Evolutionary conservation across 2,888 invertebrate genomes (phyloP).

Genomic region (Eupeodes latifasciatus): DNA sequence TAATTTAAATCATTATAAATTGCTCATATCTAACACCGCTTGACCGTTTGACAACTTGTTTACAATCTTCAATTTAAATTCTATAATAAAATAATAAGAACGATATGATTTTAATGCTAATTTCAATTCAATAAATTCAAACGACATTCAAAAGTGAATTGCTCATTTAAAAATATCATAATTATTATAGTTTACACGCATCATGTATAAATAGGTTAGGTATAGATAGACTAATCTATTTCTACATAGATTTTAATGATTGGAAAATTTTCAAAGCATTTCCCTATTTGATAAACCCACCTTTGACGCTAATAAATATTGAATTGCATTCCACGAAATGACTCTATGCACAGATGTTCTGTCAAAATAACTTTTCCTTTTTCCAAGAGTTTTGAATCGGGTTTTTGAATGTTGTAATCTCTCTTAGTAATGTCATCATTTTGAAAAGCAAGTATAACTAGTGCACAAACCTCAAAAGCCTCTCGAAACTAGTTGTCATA

Average conservation of each 20-base stretch:
- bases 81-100: slow-evolving; percentile 14
- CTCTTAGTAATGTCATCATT: slow-evolving; percentile 68
- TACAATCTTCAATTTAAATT: background rate
- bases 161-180: too few relatives aligned
- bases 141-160: too few relatives aligned
- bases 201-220: too few relatives aligned
- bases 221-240: too few relatives aligned
- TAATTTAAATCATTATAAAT: background rate
- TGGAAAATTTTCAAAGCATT: slow-evolving; percentile 37
- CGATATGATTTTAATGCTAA: slow-evolving; percentile 31
- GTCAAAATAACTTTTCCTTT: background rate
- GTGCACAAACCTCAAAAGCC: background rate
- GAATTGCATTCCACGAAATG: slow-evolving; percentile 46
- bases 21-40: background rate
- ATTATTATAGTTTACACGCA: too few relatives aligned
- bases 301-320: too few relatives aligned
- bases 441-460: background rate
- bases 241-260: background rate
- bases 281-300: background rate
- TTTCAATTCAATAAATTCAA: background rate
- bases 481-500: slow-evolving; percentile 3
- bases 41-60: slow-evolving; percentile 18
- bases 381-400: background rate
- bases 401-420: slow-evolving; percentile 22
- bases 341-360: slow-evolving; percentile 67